Percentiles rank a stretch among this genome's conserved stretches.
Evolutionary conservation across 2,797 vertebrate genomes (phyloP).

Genomic region (Amblyraja radiata): DNA sequence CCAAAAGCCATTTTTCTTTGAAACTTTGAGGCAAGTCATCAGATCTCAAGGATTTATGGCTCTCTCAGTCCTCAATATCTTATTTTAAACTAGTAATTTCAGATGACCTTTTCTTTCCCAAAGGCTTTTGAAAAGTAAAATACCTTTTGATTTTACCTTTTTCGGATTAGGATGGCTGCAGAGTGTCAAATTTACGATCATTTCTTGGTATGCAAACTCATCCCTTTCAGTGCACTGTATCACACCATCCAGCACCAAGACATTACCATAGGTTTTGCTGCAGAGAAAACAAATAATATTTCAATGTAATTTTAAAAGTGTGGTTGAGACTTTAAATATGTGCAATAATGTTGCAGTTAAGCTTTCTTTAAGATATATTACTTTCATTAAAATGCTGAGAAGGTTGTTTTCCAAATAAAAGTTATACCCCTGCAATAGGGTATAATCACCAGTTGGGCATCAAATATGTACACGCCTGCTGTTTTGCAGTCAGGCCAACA

Average conservation of each 20-base stretch:
- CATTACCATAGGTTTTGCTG: slow-evolving; percentile 95
- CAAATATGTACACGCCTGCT: not conserved
- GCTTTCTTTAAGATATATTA: not conserved
- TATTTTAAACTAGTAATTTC: too few relatives aligned
- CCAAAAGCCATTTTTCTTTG: too few relatives aligned
- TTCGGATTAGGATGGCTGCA: slow-evolving; percentile 85
- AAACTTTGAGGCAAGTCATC: too few relatives aligned
- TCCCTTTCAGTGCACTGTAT: slow-evolving; percentile 96
- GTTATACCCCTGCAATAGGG: not conserved
- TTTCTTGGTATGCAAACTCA: slow-evolving; percentile 96
- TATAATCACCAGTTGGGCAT: not conserved
- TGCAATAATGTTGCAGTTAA: not conserved
- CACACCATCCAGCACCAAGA: slow-evolving; percentile 89
- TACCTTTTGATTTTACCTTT: slow-evolving; percentile 63
- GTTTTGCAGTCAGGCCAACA: not conserved
- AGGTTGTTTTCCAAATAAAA: not conserved
- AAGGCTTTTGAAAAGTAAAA: not conserved
- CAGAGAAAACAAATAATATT: slow-evolving; percentile 28
- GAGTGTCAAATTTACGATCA: slow-evolving; percentile 90
- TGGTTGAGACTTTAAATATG: not conserved
- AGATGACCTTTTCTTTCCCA: not conserved
- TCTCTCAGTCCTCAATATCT: too few relatives aligned
- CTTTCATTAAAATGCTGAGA: not conserved
- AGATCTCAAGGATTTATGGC: too few relatives aligned
- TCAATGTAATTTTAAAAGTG: not conserved